phyloP scores from a whole-genome alignment of 2,888 invertebrate genomes.

The Eupithecia exiguata region DNA sequence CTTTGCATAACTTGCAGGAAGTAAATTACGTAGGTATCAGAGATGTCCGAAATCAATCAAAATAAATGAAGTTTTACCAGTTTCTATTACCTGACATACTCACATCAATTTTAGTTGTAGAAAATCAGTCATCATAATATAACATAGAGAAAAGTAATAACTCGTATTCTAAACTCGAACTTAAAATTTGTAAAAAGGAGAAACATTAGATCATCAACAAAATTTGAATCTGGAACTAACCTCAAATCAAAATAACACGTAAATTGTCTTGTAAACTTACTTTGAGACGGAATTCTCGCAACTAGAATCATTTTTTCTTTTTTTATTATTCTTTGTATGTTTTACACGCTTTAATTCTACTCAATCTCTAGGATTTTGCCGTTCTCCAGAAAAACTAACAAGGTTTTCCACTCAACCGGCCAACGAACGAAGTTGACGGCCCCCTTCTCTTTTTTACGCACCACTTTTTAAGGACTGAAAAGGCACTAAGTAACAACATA shows the following conservation, averaged over 20 bases:
- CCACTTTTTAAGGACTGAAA: not conserved
- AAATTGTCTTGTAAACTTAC: slow-evolving; percentile 59
- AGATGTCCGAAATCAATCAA: not conserved
- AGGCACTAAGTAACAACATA: not conserved
- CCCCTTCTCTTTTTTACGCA: not conserved
- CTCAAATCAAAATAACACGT: slow-evolving; percentile 17
- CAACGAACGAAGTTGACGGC: not conserved
- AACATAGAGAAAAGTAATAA: no score
- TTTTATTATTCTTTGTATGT: no score
- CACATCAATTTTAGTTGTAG: not conserved
- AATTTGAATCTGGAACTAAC: slow-evolving; percentile 20
- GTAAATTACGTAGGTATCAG: not conserved
- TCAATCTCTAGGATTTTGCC: not conserved
- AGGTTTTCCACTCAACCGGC: not conserved
- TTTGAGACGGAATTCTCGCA: slow-evolving; percentile 68
- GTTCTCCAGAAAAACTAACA: not conserved
- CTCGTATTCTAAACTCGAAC: not conserved
- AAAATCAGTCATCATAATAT: not conserved
- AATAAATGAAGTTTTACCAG: not conserved
- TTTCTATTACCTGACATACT: not conserved
- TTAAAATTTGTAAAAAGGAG: not conserved
- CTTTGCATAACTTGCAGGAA: not conserved
- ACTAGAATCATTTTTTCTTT: slow-evolving; percentile 79
- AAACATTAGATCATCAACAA: slow-evolving; percentile 13
- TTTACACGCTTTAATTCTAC: slow-evolving; percentile 43